Percentiles rank a stretch among this genome's conserved stretches.
phyloP scores from a whole-genome alignment of 2,113 vertebrate genomes.

The Candoia aspera region DNA sequence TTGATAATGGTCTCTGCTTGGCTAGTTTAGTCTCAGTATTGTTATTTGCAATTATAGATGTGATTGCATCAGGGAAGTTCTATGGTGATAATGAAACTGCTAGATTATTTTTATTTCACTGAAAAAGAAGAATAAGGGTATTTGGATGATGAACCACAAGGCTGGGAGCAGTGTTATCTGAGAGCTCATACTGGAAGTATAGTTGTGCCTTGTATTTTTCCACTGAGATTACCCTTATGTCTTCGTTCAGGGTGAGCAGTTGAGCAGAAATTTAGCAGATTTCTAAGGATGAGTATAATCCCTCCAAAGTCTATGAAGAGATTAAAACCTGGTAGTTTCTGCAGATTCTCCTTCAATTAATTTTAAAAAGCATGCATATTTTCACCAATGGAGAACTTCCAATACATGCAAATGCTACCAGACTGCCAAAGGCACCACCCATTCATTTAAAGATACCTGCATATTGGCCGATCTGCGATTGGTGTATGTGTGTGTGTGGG shows the following conservation, averaged over 20 bases:
- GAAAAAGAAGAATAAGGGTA: neutral
- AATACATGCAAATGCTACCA: neutral
- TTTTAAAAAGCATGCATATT: neutral
- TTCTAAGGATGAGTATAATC: neutral
- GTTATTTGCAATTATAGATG: conserved; percentile 24
- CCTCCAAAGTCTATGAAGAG: neutral
- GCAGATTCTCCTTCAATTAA: neutral
- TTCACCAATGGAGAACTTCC: neutral
- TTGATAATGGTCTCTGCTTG: conserved; percentile 25
- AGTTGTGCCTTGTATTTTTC: neutral
- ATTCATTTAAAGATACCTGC: neutral
- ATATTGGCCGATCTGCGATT: neutral
- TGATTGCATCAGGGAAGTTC: no score
- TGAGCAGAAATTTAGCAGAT: neutral
- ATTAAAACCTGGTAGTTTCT: neutral
- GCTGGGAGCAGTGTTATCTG: no score
- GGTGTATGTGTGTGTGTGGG: neutral
- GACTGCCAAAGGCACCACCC: neutral
- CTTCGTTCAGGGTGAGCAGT: neutral
- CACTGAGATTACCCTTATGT: neutral
- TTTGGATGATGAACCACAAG: neutral
- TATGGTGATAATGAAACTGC: no score
- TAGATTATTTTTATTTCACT: conserved; percentile 20
- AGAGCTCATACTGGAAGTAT: neutral
- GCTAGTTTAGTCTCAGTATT: conserved; percentile 33